Conservation (phyloP, 2,888 invertebrate species). For the Mythimna pallens region DNA sequence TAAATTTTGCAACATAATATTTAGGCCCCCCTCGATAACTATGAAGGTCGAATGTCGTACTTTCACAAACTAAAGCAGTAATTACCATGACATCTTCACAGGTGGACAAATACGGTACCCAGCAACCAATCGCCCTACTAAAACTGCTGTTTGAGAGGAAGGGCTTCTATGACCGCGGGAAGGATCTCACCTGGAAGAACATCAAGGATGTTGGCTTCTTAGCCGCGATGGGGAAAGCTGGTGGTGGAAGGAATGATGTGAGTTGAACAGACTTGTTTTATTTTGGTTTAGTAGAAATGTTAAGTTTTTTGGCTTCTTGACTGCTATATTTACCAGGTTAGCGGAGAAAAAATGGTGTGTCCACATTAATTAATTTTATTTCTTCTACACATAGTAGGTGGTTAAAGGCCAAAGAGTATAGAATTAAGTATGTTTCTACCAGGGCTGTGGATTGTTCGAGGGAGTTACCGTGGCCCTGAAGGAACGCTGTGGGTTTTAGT, state of each 20-base stretch:
- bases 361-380: too few species aligned
- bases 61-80: not conserved
- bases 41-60: not conserved
- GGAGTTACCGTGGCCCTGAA: too few species aligned
- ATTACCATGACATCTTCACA: slow-evolving; percentile 51
- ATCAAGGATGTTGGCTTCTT: slow-evolving; percentile 95
- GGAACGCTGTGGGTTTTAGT: too few species aligned
- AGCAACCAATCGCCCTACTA: slow-evolving; percentile 97
- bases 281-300: too few species aligned
- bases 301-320: too few species aligned
- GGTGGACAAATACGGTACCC: slow-evolving; percentile 96
- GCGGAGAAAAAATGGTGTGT: too few species aligned
- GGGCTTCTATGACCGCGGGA: slow-evolving; percentile 97
- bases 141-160: slow-evolving; percentile 97
- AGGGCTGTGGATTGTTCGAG: too few species aligned
- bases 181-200: slow-evolving; percentile 97
- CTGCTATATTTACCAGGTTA: too few species aligned
- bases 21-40: not conserved
- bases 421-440: too few species aligned
- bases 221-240: slow-evolving; percentile 96
- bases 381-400: too few species aligned
- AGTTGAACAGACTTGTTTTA: slow-evolving; percentile 50
- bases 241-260: slow-evolving; percentile 96
- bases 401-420: too few species aligned
- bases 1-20: too few species aligned